Conservation (phyloP, 2,888 invertebrate genomes). For the Schizotus pectinicornis region DNA sequence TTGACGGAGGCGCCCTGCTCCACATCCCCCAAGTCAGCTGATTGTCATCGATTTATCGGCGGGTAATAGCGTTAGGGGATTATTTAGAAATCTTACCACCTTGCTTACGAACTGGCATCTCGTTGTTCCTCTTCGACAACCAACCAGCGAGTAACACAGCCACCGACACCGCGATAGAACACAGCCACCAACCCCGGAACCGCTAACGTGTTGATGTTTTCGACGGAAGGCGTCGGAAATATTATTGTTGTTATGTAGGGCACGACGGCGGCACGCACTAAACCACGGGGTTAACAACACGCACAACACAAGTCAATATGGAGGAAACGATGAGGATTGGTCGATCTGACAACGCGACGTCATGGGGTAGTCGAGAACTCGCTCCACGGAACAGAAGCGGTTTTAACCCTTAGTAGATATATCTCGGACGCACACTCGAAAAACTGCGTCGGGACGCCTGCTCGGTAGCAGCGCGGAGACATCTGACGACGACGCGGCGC, state of each 20-base stretch:
- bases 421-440: constrained; percentile 31
- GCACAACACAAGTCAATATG: constrained; percentile 43
- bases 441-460: constrained; percentile 30
- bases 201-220: neutral
- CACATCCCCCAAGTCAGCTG: constrained; percentile 23
- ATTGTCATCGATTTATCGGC: constrained; percentile 26
- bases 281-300: constrained; percentile 26
- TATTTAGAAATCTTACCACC: constrained; percentile 61
- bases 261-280: constrained; percentile 28
- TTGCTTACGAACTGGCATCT: constrained; percentile 79
- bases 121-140: neutral
- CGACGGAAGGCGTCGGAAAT: neutral
- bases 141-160: neutral
- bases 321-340: constrained; percentile 62
- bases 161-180: constrained; percentile 3
- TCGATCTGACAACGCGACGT: constrained; percentile 65
- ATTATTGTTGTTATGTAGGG: neutral
- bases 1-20: constrained; percentile 28
- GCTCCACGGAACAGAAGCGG: constrained; percentile 35
- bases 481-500: constrained; percentile 11
- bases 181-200: constrained; percentile 1
- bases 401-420: constrained; percentile 25
- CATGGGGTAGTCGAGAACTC: constrained; percentile 60
- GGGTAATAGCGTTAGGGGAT: neutral
- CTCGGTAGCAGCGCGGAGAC: constrained; percentile 10